Evolutionary conservation across 2,113 vertebrate species (phyloP), one percentile per base, ranked within the genome.

Genomic region (Cairina moschata): DNA sequence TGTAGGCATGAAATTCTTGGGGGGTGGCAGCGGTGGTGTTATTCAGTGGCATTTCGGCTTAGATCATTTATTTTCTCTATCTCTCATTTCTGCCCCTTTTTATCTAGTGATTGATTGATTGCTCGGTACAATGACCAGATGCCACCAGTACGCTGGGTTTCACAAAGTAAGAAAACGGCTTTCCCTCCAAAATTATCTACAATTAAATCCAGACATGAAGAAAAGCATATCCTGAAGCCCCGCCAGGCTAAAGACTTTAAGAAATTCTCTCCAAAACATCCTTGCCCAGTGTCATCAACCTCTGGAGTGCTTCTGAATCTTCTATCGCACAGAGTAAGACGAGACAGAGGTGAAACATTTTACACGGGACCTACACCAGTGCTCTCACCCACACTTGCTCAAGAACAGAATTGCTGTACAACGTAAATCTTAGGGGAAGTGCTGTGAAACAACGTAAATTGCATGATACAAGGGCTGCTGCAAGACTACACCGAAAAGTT

Each of bases 181-280:
- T 94, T 91, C 38, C n/a, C 52, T 90, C 73, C 80, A 78, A 65
- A 88, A 93, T 83, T 65, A 83, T 65, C 90, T 48, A 79, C 86
- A 72, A 96, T 91, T 93, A 95, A 95, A 91, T 81, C 77, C 91
- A 95, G 86, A 83, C 58, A 93, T 21, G 40, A 82, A 83, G 73
- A 31, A 85, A 68, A 44, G 50, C n/a, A 77, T 44, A 73, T 58
- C 66, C 83, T 83, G 54, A 93, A 92, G 46, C 65, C 17, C 38
- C 52, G 15, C 3, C 1, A 3, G 59, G 65, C 46, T 21, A 38
- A 88, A 32, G 16, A 58, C 11, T 2, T 0, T 16, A 89, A 72
- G 40, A 83, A 86, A 81, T 48, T 65, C 22, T 75, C 78, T 71
- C 40, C 55, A 62, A 38, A 79, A 73, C 44, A 52, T 42, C 40